These are phyloP conservation scores for Seriola rivoliana DNA, from an alignment of 2,113 vertebrate species.

Conservation along the genomic window DNA sequence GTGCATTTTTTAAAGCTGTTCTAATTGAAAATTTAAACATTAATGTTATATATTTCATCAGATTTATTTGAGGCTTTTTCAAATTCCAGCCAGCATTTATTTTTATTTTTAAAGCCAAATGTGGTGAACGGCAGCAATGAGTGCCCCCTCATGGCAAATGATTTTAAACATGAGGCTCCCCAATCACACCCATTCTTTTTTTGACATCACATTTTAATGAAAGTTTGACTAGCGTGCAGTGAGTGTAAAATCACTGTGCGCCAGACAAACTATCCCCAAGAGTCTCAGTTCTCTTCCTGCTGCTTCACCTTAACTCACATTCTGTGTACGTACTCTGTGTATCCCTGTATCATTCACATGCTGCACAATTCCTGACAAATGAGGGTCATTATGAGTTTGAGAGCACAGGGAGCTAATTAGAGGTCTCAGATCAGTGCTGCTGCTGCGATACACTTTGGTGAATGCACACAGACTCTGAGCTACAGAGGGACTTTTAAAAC, in stretches of 20 bases:
- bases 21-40: no score
- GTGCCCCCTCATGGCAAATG: not conserved
- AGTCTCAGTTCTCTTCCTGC: not conserved
- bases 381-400: constrained; percentile 67
- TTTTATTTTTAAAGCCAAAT: not conserved
- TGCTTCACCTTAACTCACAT: constrained; percentile 37
- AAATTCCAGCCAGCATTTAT: no score
- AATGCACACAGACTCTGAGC: constrained; percentile 30
- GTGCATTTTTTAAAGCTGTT: not conserved
- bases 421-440: constrained; percentile 72
- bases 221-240: not conserved
- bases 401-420: constrained; percentile 72
- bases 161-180: not conserved
- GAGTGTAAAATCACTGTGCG: not conserved
- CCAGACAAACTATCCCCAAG: not conserved
- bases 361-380: constrained; percentile 62
- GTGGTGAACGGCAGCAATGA: not conserved
- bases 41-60: no score
- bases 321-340: not conserved
- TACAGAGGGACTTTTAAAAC: constrained; percentile 53
- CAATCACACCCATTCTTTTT: not conserved
- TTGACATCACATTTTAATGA: not conserved
- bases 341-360: constrained; percentile 49
- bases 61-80: no score
- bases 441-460: constrained; percentile 55